Percentiles rank a stretch among this genome's conserved stretches.
phyloP scores from a whole-genome alignment of 2,797 vertebrate genomes.

The Clarias laeviceps region DNA sequence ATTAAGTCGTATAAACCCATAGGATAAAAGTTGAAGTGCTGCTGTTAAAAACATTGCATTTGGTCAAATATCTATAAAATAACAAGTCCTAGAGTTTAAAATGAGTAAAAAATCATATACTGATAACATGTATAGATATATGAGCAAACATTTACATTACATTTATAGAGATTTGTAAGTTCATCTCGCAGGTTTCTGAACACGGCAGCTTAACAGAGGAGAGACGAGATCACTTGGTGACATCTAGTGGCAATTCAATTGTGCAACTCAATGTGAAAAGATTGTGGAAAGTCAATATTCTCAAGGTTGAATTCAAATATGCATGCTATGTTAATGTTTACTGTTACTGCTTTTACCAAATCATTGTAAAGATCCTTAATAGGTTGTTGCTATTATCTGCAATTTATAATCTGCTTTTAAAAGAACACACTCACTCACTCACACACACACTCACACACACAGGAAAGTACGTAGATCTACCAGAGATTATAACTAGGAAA shows the following conservation, averaged over 20 bases:
- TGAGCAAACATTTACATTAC: not conserved
- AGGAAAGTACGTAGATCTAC: not conserved
- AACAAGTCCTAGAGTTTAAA: not conserved
- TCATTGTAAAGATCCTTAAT: not conserved
- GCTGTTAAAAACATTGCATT: not conserved
- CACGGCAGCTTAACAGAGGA: not conserved
- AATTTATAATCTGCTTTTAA: not conserved
- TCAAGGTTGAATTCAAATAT: not conserved
- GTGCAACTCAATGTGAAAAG: not conserved
- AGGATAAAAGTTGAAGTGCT: not conserved
- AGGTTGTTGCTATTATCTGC: not conserved
- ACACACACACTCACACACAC: too few species aligned
- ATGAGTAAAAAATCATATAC: not conserved
- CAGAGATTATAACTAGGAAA: not conserved
- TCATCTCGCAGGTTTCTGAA: not conserved
- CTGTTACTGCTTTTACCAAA: not conserved
- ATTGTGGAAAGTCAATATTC: not conserved
- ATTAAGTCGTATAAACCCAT: not conserved
- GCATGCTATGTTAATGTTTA: not conserved
- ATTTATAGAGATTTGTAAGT: not conserved
- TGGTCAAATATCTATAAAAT: not conserved
- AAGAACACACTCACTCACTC: not conserved
- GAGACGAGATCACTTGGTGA: slow-evolving; percentile 52
- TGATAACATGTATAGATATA: not conserved
- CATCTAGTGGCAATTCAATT: slow-evolving; percentile 57